These are phyloP conservation scores for Drosophila ananassae DNA, from an alignment of 1,140 invertebrate genomes.

Conservation along the genomic window DNA sequence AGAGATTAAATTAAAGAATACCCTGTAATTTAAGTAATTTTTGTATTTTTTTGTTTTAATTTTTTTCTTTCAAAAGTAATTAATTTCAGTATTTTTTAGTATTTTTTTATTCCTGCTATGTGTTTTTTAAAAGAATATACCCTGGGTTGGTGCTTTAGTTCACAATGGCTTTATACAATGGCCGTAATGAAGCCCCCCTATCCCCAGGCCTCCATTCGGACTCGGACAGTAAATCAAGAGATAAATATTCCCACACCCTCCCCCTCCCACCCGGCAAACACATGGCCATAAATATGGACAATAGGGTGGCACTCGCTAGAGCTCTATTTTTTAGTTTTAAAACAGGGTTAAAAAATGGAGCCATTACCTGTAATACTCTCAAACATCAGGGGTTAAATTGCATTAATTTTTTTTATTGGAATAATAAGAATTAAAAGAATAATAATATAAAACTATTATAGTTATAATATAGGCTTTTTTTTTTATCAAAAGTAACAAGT, in stretches of 20 bases:
- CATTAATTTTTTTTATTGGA: too few species aligned
- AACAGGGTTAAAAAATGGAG: too few species aligned
- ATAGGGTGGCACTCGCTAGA: too few species aligned
- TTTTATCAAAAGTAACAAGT: too few species aligned
- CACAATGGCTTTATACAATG: constrained; percentile 29
- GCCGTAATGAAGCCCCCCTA: constrained; percentile 44
- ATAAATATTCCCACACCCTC: constrained; percentile 55
- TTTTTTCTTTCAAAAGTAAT: not conserved
- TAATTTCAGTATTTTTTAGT: not conserved
- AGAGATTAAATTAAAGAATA: not conserved
- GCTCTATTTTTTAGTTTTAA: too few species aligned
- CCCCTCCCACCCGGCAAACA: constrained; percentile 6
- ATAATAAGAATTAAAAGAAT: too few species aligned
- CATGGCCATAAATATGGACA: constrained; percentile 10
- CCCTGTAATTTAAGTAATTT: not conserved
- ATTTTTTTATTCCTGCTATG: not conserved
- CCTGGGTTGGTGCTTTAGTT: not conserved
- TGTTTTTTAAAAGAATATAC: not conserved
- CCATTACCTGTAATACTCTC: too few species aligned
- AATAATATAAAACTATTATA: too few species aligned
- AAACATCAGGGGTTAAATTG: too few species aligned
- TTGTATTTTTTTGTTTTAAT: not conserved
- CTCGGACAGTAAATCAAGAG: constrained; percentile 75
- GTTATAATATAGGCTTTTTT: too few species aligned
- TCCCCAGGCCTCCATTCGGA: constrained; percentile 10